Conservation (phyloP, 2,797 vertebrate genomes). For the Melopsittacus undulatus region DNA sequence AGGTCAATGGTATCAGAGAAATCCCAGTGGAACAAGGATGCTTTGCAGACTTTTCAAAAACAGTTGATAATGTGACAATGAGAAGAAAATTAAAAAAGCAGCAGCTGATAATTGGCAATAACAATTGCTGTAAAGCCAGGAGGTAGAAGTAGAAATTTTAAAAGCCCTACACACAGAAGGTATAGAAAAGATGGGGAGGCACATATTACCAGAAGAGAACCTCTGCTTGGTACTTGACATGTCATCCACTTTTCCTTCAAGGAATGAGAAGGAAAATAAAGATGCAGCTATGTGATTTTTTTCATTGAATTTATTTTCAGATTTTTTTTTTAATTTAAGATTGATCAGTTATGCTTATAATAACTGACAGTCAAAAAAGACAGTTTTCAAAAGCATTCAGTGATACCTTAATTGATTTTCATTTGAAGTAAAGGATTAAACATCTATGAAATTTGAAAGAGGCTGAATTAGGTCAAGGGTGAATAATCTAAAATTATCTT, state of each 20-base stretch:
- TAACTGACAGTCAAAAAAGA: background rate
- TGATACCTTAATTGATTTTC: background rate
- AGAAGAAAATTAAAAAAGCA: background rate
- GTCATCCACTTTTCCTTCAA: background rate
- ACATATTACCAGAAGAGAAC: background rate
- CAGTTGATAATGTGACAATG: background rate
- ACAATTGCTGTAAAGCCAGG: background rate
- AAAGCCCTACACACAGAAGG: background rate
- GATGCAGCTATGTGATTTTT: background rate
- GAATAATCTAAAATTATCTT: background rate
- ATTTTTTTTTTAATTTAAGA: background rate
- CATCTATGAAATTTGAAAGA: background rate
- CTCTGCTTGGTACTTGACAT: background rate
- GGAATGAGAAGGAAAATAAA: background rate
- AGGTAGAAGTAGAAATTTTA: background rate
- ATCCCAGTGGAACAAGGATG: background rate
- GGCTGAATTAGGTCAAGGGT: background rate
- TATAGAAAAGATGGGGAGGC: background rate
- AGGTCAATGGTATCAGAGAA: background rate
- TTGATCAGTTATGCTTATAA: background rate
- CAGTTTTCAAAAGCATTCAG: background rate
- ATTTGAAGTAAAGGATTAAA: background rate
- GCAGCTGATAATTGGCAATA: background rate
- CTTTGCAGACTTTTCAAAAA: background rate
- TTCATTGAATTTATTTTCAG: background rate